Conservation (phyloP, 2,888 invertebrate genomes). For the Polyploca ridens region DNA sequence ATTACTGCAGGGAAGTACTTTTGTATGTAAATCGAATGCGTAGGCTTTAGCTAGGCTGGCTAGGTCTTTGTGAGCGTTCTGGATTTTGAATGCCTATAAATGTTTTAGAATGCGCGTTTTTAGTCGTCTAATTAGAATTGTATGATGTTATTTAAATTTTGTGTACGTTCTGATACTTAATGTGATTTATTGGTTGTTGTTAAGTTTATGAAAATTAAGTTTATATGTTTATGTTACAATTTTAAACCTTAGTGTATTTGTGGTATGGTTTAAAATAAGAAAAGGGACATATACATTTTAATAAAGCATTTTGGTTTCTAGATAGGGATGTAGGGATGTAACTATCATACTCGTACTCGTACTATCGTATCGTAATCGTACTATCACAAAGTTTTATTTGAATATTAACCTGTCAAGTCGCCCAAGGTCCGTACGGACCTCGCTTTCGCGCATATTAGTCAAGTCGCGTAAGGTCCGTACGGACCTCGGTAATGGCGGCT, state of each 20-base stretch:
- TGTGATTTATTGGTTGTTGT: background rate
- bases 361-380: too few relatives aligned
- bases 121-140: conserved; percentile 36
- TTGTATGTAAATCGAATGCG: conserved; percentile 82
- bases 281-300: background rate
- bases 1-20: conserved; percentile 72
- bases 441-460: too few relatives aligned
- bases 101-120: conserved; percentile 28
- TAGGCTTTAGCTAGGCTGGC: conserved; percentile 61
- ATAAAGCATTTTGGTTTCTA: too few relatives aligned
- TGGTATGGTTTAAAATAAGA: background rate
- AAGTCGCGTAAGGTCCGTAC: too few relatives aligned
- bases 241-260: background rate
- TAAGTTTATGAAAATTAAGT: background rate
- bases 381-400: too few relatives aligned
- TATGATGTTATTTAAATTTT: background rate
- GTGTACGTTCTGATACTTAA: background rate
- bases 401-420: too few relatives aligned
- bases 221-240: background rate
- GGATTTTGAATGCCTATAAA: conserved; percentile 48
- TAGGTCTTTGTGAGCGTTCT: conserved; percentile 57
- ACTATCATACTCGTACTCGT: too few relatives aligned
- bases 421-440: too few relatives aligned
- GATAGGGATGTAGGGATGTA: too few relatives aligned
- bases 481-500: too few relatives aligned